Evolutionary conservation across 2,797 vertebrate genomes (phyloP), one percentile per base, ranked within the genome.

Genomic region (Coranthus polyacanthus): DNA sequence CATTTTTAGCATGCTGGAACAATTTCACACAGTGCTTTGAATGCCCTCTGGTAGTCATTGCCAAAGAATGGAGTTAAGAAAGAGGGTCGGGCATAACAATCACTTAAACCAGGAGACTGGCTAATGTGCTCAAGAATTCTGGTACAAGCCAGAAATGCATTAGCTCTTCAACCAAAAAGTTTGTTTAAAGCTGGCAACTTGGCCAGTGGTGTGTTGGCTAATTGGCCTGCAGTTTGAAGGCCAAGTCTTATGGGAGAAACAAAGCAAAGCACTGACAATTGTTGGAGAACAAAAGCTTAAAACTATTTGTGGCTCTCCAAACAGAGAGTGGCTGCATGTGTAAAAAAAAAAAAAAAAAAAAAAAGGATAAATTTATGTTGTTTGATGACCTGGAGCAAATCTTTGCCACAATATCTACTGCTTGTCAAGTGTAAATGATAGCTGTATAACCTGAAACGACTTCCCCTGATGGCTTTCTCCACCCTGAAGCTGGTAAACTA

Each of bases 21-120:
- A 52, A 17, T 64, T 75, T 64, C 57, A 59, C 12, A 56, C 46
- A 51, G 17, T 57, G 17, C 55, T 60, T 71, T 51, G 0, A 76
- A 58, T 53, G 50, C 20, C 63, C 57, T 72, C 61, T 72, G 61
- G 76, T 63, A 78, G 45, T 52, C 62, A 51, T 36, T 42, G 76
- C 43, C 63, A 64, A 54, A 22, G 50, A 75, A 49, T 15, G 15
- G 32, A 76, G 37, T 57, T 17, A 36, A 70, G 57, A 66, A 60
- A 70, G 45, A 45, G 15, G 20, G 13, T 37, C 58, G 69, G 65
- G 61, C 62, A 68, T 58, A 63, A 62, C 55, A 75, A 68, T 56
- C 44, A 38, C 52, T 64, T 22, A 53, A 15, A 76, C 11, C 12
- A 22, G 21, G 57, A 53, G 20, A 10, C 52, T 65, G 36, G 63